These are phyloP conservation scores for Edolisoma coerulescens DNA, from an alignment of 2,113 vertebrate genomes.

Conservation along the genomic window DNA sequence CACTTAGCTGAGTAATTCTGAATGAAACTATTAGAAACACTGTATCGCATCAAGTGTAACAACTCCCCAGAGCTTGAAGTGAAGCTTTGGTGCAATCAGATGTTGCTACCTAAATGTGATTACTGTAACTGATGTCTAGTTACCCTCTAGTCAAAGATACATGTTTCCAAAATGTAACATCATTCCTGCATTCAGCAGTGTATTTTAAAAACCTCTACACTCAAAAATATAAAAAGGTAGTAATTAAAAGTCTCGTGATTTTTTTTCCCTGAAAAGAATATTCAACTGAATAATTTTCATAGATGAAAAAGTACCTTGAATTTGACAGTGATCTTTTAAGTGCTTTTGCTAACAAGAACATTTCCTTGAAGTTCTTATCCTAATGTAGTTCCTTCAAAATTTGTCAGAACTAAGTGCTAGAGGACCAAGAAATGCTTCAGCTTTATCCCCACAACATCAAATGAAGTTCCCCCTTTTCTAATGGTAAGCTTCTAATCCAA, in stretches of 20 bases:
- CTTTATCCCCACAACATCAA: background rate
- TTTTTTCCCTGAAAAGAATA: background rate
- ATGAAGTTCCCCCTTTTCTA: background rate
- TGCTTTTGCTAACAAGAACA: background rate
- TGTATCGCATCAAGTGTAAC: background rate
- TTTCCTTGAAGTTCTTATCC: background rate
- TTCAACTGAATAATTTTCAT: background rate
- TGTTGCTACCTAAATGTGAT: background rate
- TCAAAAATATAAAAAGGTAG: background rate
- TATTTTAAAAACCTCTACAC: background rate
- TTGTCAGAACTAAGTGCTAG: background rate
- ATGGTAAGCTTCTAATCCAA: background rate
- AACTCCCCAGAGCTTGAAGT: background rate
- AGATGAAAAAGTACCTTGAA: background rate
- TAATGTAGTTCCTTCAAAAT: background rate
- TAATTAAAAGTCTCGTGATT: background rate
- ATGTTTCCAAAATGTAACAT: background rate
- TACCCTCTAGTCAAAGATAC: background rate
- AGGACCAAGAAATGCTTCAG: background rate
- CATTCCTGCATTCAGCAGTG: background rate
- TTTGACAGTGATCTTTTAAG: background rate
- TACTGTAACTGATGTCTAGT: background rate
- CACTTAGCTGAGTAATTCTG: background rate
- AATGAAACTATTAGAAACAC: background rate
- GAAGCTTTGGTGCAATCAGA: background rate